Conservation (phyloP, 1,140 invertebrate genomes). For the Bombus pyrosoma region DNA sequence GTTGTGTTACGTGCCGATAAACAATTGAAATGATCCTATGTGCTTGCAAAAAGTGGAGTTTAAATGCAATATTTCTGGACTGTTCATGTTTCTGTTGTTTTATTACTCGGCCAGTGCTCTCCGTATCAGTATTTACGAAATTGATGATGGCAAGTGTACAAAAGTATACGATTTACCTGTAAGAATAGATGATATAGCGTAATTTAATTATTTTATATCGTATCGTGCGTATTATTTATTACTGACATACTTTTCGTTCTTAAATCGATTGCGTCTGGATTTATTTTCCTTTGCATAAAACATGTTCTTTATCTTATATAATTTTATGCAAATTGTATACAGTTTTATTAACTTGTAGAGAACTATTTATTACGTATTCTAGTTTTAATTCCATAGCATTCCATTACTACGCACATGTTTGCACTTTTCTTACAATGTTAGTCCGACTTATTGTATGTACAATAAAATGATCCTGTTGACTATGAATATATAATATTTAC, state of each 20-base stretch:
- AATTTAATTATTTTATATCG: constrained; percentile 13
- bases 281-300: not conserved
- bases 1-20: too few species aligned
- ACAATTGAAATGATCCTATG: not conserved
- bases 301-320: not conserved
- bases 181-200: constrained; percentile 15
- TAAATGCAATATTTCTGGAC: not conserved
- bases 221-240: constrained; percentile 17
- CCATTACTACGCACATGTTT: not conserved
- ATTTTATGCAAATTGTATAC: constrained; percentile 1
- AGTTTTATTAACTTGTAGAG: not conserved
- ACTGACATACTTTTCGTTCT: not conserved
- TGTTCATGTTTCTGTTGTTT: not conserved
- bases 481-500: not conserved
- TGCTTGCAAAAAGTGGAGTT: too few species aligned
- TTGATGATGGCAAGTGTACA: not conserved
- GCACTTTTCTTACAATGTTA: constrained; percentile 1
- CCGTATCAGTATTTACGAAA: constrained; percentile 13
- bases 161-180: constrained; percentile 7
- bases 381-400: not conserved
- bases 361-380: not conserved
- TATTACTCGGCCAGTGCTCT: not conserved
- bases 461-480: not conserved
- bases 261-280: not conserved
- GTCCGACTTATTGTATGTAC: not conserved